Evolutionary conservation across 2,888 invertebrate species (phyloP), one percentile per base, ranked within the genome.

Genomic region (Thera obeliscata): DNA sequence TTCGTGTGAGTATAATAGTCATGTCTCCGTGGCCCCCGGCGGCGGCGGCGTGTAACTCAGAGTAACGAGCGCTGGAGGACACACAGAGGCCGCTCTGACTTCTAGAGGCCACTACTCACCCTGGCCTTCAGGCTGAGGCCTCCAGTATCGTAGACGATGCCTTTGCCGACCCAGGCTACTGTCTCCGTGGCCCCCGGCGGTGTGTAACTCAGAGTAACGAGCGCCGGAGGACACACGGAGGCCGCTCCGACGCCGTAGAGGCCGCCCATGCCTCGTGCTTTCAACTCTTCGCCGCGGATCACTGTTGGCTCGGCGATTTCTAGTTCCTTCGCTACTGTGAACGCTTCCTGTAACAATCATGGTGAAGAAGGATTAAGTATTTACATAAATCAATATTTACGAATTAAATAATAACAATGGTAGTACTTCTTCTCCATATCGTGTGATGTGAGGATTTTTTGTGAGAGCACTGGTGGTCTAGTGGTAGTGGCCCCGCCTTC

Each of bases 91-190:
- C 4, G 83, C 79, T 0, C 98, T 98, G 38, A 98, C 98, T 22
- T 22, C 22, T 46, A 11, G 11, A 49, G 49, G 49, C 49, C 12
- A 12, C 11, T 33, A 60, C 86, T 84, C 86, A 96, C 96, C 95
- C 97, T 97, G 50, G 96, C 95, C 91, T 98, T 98, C 81, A 98
- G 96, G 88, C 97, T 97, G 70, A 98, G 95, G 38, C 98, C 98
- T 81, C 98, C 98, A 73, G 98, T 98, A 83, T 98, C 98, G 84
- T 97, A 98, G 4, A 98, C 98, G 84, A 98, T 98, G 61, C 98
- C 98, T 89, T 98, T 98, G 61, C 98, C 98, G 55, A 98, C 98
- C 96, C 98, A 96, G 1, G 98, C 98, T 68, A 98, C 95, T 1
- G 95, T 95, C 74, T 94, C 83, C 0, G 80, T 66, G 6, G 96